A percentile compares a stretch with the other conserved stretches of the same genome.
Evolutionary conservation across 1,140 invertebrate species (phyloP).

Genomic region (Lasioglossum albipes): DNA sequence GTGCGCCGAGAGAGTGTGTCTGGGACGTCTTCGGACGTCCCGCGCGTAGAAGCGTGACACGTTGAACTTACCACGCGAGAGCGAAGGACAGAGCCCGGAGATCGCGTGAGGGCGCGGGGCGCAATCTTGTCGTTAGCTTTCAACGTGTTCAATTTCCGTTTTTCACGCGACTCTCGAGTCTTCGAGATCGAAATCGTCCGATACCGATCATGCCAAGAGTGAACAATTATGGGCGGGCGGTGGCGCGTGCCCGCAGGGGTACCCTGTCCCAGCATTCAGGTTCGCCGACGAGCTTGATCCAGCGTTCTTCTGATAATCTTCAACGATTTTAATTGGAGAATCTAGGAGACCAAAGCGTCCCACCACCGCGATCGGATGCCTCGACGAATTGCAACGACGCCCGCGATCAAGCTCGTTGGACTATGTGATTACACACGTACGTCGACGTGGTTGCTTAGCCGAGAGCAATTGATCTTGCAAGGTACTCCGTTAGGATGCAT

Average conservation of each 20-base stretch:
- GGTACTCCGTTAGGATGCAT: neutral
- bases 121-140: constrained; percentile 41
- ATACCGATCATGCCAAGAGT: constrained; percentile 66
- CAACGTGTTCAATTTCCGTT: neutral
- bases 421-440: constrained; percentile 64
- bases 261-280: constrained; percentile 99
- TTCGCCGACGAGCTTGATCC: constrained; percentile 79
- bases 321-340: too few species aligned
- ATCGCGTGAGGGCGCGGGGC: constrained; percentile 56
- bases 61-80: constrained; percentile 66
- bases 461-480: constrained; percentile 42
- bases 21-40: constrained; percentile 27
- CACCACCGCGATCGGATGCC: too few species aligned
- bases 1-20: neutral
- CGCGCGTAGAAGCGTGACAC: constrained; percentile 23
- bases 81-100: constrained; percentile 68
- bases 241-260: constrained; percentile 88
- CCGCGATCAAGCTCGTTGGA: constrained; percentile 68
- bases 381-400: too few species aligned
- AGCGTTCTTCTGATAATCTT: too few species aligned
- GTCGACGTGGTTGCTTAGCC: constrained; percentile 42
- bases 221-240: constrained; percentile 71
- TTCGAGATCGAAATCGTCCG: constrained; percentile 36
- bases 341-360: too few species aligned
- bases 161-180: neutral